These are phyloP conservation scores for Cyclophora albipunctata DNA, from an alignment of 2,888 invertebrate genomes.

Conservation along the genomic window DNA sequence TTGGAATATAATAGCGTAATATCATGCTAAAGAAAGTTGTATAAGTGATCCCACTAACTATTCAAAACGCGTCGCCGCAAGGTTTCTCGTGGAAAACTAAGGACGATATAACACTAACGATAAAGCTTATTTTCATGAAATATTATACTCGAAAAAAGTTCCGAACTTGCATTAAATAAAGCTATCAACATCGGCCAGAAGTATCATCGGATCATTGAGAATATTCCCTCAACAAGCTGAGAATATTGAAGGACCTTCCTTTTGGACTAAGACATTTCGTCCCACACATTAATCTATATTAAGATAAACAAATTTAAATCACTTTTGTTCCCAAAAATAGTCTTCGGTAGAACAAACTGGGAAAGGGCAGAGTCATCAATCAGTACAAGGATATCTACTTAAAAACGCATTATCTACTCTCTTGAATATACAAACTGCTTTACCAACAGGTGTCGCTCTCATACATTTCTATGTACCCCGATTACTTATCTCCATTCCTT, in stretches of 20 bases:
- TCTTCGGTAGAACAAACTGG: slow-evolving; percentile 43
- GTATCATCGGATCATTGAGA: too few species aligned
- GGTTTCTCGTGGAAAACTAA: neutral
- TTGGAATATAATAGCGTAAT: slow-evolving; percentile 30
- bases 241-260: too few species aligned
- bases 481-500: slow-evolving; percentile 40
- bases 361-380: slow-evolving; percentile 59
- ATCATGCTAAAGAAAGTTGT: slow-evolving; percentile 20
- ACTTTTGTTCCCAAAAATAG: slow-evolving; percentile 39
- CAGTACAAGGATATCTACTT: slow-evolving; percentile 67
- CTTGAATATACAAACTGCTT: slow-evolving; percentile 37
- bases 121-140: too few species aligned
- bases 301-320: slow-evolving; percentile 57
- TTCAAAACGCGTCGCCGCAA: slow-evolving; percentile 28
- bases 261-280: neutral
- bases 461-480: neutral
- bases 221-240: too few species aligned
- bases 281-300: slow-evolving; percentile 56
- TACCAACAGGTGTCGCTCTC: slow-evolving; percentile 18
- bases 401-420: slow-evolving; percentile 57
- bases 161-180: too few species aligned
- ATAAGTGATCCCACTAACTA: slow-evolving; percentile 26
- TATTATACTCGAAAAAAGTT: too few species aligned
- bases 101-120: neutral
- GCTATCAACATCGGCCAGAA: too few species aligned